Evolutionary conservation across 2,797 vertebrate genomes (phyloP).

Genomic region (Masticophis lateralis): DNA sequence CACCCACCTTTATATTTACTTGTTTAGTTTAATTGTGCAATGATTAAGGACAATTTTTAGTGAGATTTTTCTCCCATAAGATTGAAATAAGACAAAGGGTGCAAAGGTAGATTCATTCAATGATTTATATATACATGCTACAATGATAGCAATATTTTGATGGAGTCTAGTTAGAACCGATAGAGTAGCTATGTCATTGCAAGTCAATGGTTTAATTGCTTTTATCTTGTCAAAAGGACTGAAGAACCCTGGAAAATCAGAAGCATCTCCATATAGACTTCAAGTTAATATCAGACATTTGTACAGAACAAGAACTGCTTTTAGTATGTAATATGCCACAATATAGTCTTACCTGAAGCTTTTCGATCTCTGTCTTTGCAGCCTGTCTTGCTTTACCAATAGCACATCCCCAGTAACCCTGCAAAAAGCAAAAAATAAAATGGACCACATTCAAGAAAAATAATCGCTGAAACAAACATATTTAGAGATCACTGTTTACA

Average conservation of each 20-base stretch:
- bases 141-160: neutral
- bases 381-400: slow-evolving; percentile 98
- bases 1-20: too few relatives aligned
- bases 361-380: slow-evolving; percentile 97
- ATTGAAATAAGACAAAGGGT: neutral
- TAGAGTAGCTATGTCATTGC: neutral
- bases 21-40: neutral
- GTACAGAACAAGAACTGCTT: neutral
- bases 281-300: neutral
- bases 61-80: neutral
- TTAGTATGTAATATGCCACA: neutral
- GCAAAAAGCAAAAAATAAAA: neutral
- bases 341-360: slow-evolving; percentile 83
- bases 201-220: neutral
- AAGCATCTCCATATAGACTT: neutral
- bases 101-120: neutral
- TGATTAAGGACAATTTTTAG: neutral
- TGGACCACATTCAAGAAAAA: neutral
- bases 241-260: neutral
- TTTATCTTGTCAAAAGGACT: neutral
- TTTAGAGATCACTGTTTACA: neutral
- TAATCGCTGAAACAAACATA: neutral
- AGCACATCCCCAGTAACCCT: slow-evolving; percentile 98
- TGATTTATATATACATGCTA: neutral
- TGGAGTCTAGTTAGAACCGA: neutral